These are phyloP conservation scores for Anoplophora glabripennis DNA, from an alignment of 1,140 invertebrate species.

Conservation along the genomic window DNA sequence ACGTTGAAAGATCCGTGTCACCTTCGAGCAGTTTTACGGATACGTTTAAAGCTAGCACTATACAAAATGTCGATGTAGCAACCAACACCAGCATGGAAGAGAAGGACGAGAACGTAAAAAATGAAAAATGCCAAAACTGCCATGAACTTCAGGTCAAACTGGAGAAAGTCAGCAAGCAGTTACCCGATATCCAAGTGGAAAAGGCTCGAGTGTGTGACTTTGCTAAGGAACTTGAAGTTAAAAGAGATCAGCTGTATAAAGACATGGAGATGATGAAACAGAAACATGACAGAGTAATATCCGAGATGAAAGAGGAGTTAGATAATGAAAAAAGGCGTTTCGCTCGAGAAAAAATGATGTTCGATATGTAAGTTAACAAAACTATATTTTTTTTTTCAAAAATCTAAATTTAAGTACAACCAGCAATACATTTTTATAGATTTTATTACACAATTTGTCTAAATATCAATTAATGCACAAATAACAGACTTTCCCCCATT, in stretches of 20 bases:
- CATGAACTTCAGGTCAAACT: constrained; percentile 49
- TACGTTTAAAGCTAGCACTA: constrained; percentile 7
- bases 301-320: constrained; percentile 47
- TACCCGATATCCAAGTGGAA: constrained; percentile 60
- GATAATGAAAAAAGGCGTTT: constrained; percentile 66
- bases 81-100: constrained; percentile 24
- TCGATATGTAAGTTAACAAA: constrained; percentile 54
- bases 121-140: neutral
- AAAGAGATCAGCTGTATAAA: constrained; percentile 59
- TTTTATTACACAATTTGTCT: too few relatives aligned
- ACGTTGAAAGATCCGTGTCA: constrained; percentile 10
- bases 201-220: constrained; percentile 50
- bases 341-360: constrained; percentile 60
- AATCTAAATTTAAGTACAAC: too few relatives aligned
- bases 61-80: constrained; percentile 14
- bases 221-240: constrained; percentile 59
- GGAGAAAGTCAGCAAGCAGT: constrained; percentile 65
- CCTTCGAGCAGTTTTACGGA: constrained; percentile 18
- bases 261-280: constrained; percentile 57
- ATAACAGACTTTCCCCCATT: too few relatives aligned
- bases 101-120: neutral
- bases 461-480: too few relatives aligned
- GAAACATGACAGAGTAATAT: constrained; percentile 33
- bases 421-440: too few relatives aligned
- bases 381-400: neutral